Conservation (phyloP, 2,797 vertebrate genomes). For the Hydrolagus colliei region DNA sequence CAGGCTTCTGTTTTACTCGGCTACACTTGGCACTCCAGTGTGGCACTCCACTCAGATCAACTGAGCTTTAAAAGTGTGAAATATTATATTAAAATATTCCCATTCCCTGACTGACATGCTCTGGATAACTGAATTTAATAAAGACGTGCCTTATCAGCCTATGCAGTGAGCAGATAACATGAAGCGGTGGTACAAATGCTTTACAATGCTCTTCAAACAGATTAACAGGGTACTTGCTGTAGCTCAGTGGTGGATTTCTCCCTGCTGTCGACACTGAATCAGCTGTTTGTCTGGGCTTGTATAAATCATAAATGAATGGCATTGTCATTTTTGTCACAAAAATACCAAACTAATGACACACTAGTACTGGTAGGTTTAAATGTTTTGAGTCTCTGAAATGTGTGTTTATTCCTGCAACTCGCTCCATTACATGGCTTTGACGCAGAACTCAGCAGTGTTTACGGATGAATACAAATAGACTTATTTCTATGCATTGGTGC, state of each 20-base stretch:
- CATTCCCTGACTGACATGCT: slow-evolving; percentile 71
- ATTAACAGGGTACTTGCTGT: slow-evolving; percentile 71
- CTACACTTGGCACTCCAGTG: background rate
- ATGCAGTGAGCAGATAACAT: slow-evolving; percentile 67
- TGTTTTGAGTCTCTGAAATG: slow-evolving; percentile 33
- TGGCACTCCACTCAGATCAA: background rate
- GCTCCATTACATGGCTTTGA: slow-evolving; percentile 13
- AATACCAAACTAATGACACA: slow-evolving; percentile 35
- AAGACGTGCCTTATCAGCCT: slow-evolving; percentile 92
- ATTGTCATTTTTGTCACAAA: slow-evolving; percentile 52
- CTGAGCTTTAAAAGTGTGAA: slow-evolving; percentile 13
- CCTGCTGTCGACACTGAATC: slow-evolving; percentile 72
- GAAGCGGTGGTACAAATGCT: slow-evolving; percentile 81
- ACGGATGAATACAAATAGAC: background rate
- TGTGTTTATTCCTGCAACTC: slow-evolving; percentile 33
- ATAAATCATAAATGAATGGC: slow-evolving; percentile 59
- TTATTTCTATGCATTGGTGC: background rate
- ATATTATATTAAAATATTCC: slow-evolving; percentile 76
- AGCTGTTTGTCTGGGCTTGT: slow-evolving; percentile 71
- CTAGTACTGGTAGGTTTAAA: background rate
- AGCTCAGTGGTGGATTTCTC: slow-evolving; percentile 62
- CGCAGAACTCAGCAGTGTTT: background rate
- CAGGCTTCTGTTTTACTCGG: background rate
- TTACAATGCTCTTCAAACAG: slow-evolving; percentile 81
- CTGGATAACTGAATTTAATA: slow-evolving; percentile 89